Evolutionary conservation across 2,113 vertebrate genomes (phyloP), one percentile per base, ranked within the genome.

Genomic region (Pholis gunnellus): DNA sequence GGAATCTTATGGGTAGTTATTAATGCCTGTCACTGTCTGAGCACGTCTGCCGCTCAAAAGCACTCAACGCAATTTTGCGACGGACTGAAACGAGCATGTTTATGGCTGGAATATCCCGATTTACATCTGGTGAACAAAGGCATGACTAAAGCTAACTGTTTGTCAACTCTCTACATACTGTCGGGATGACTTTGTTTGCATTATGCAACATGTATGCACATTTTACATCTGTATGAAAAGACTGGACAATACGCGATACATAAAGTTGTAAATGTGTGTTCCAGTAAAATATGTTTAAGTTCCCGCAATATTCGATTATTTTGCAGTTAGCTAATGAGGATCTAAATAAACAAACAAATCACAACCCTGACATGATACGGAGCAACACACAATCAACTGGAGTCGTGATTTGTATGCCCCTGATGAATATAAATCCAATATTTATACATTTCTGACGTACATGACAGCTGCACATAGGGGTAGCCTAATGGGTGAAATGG

Each of bases 71-170:
- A 64, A 74, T 78, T 40, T 11, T 25, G 61, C 52, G 70, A 14
- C 36, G 5, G 44, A 76, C 6, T 67, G 80, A 78, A 70, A 82
- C 74, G 63, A 82, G 67, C 44, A 40, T 31, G 40, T 67, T 78
- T 68, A 75, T 57, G 66, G 81, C 71, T 44, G 68, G 66, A 66
- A 71, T 82, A 72, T 82, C 6, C 79, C 52, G 80, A 46, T 9
- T 75, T 63, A 68, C 27, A 75, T 73, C 50, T 44, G 40, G 34
- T 38, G 60, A 72, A 67, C 29, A 56, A 34, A 64, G 50, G n/a
- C 69, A n/a, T 60, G 74, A 80, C 56, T 69, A 40, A 56, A 67
- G 31, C 18, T 15, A 46, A 72, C 42, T 20, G 56, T 69, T 73
- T 70, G 20, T 56, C 63, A 68, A 9, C 61, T 57, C 2, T 29